Evolutionary conservation across 2,797 vertebrate species (phyloP), one percentile per base, ranked within the genome.

Genomic region (Buphagus erythrorhynchus): DNA sequence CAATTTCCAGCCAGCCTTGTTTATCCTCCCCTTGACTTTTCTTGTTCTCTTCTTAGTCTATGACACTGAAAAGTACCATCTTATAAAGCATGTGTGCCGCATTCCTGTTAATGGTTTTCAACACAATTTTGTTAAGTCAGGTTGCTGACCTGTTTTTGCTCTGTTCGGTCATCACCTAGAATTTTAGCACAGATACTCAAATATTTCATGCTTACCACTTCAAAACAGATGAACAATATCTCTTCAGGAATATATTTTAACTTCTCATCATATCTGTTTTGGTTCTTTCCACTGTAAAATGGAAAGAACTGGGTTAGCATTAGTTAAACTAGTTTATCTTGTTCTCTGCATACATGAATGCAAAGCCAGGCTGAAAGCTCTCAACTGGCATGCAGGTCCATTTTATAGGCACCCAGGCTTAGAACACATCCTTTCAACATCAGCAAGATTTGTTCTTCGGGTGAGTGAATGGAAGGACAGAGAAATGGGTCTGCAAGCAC

Each of bases 21-120:
- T 95, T 94, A 71, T 86, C 38, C 55, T 85, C 3, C 35, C 61
- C 55, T 90, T 94, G 79, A 93, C 65, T 96, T 94, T 88, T 91
- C 63, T 92, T 85, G 13, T 76, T 80, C 61, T 71, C 31, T 42
- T 67, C 59, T 82, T 85, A 85, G 73, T 75, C 55, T 77, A 2
- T 79, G 65, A 21, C 24, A 49, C 69, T 49, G 66, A 68, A 74
- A 49, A 88, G 52, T 31, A 26, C 29, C 52, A 9, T 31, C 36
- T 55, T 81, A 40, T 40, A 40, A 82, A 82, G 40, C 29, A 33
- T 59, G 42, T 67, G 33, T 42, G 17, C 55, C 59, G n/a, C 45
- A 29, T 75, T 90, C 40, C 33, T 33, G 5, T 51, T 94, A 84
- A 95, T 51, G 79, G 42, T 82, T 90, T 91, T 81, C 62, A 84